phyloP scores from a whole-genome alignment of 2,888 invertebrate genomes.

The Athripsodes cinereus region DNA sequence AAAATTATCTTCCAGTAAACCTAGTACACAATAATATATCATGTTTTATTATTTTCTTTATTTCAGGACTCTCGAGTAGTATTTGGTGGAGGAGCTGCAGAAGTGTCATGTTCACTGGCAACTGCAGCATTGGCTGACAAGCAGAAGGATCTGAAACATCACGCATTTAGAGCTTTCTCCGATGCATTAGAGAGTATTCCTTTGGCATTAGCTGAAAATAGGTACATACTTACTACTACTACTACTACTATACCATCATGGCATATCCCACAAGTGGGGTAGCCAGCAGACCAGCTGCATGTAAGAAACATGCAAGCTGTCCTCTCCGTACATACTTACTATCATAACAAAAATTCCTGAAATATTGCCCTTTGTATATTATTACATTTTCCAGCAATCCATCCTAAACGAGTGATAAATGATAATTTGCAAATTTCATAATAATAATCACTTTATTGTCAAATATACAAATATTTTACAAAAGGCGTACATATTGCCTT shows the following conservation, averaged over 20 bases:
- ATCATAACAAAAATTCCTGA: background rate
- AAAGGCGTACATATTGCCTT: too few relatives aligned
- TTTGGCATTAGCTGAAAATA: conserved; percentile 92
- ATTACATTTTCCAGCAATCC: too few relatives aligned
- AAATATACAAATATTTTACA: too few relatives aligned
- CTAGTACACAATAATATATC: background rate
- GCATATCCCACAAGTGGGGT: too few relatives aligned
- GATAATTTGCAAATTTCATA: too few relatives aligned
- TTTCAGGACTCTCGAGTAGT: conserved; percentile 72
- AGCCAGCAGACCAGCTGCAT: too few relatives aligned
- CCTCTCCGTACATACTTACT: background rate
- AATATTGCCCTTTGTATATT: too few relatives aligned
- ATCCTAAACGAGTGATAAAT: too few relatives aligned
- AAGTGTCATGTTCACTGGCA: conserved; percentile 89
- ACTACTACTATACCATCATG: too few relatives aligned
- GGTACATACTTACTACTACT: too few relatives aligned
- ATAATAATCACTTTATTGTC: too few relatives aligned
- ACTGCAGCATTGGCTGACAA: conserved; percentile 86
- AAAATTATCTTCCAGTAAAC: background rate
- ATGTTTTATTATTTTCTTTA: background rate
- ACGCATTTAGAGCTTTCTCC: conserved; percentile 92
- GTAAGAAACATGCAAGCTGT: too few relatives aligned
- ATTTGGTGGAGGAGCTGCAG: conserved; percentile 96
- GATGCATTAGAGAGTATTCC: conserved; percentile 95
- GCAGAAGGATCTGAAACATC: conserved; percentile 88